Conservation (phyloP, 2,113 vertebrate genomes). For the Vanacampus margaritifer region DNA sequence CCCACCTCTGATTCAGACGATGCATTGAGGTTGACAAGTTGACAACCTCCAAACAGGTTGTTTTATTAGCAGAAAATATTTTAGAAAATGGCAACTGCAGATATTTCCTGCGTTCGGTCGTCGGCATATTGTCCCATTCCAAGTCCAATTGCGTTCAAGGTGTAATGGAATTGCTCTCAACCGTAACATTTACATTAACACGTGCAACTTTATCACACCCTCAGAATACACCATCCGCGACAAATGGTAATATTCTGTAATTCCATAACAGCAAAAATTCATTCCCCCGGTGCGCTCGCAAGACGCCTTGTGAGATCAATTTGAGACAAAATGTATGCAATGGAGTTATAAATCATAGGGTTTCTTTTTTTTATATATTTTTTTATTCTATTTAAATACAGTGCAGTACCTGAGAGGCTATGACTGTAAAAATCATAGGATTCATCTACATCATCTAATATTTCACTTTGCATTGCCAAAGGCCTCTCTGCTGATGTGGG, state of each 20-base stretch:
- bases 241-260: conserved; percentile 18
- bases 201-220: conserved; percentile 15
- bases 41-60: neutral
- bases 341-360: conserved; percentile 18
- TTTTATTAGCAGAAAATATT: conserved; percentile 1
- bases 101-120: neutral
- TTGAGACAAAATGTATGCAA: conserved; percentile 23
- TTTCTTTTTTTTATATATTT: neutral
- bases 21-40: neutral
- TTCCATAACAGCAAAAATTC: conserved; percentile 28
- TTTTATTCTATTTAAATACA: conserved; percentile 19
- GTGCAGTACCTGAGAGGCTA: conserved; percentile 24
- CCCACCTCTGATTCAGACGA: neutral
- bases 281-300: neutral
- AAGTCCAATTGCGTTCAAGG: neutral
- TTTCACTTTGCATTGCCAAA: conserved; percentile 35
- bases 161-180: conserved; percentile 12
- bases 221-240: neutral
- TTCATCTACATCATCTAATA: conserved; percentile 40
- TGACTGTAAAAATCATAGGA: conserved; percentile 18
- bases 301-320: conserved; percentile 27
- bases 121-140: conserved; percentile 7
- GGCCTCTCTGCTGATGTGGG: neutral
- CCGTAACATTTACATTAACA: conserved; percentile 23
- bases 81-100: neutral